Percentiles rank a stretch among this genome's conserved stretches.
These are phyloP conservation scores for Neria commutata DNA, from an alignment of 2,888 invertebrate species.

Conservation along the genomic window DNA sequence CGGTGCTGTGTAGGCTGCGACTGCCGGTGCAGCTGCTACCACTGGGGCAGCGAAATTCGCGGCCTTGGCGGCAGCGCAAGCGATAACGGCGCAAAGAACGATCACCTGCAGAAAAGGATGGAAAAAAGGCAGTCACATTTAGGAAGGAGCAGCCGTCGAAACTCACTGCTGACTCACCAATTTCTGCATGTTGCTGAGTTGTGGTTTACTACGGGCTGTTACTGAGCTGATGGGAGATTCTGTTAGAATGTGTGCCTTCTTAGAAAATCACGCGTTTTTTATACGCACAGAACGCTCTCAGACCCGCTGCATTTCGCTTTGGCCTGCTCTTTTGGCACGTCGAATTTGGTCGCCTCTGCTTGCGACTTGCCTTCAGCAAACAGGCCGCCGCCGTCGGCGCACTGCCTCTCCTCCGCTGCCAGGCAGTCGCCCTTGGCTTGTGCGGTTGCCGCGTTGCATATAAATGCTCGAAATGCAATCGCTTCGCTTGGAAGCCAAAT, in stretches of 20 bases:
- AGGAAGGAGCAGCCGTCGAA: background rate
- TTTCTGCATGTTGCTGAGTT: background rate
- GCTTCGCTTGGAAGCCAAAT: no score
- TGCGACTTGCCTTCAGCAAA: background rate
- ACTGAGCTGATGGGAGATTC: background rate
- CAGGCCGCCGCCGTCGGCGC: background rate
- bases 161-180: no score
- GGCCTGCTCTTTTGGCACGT: background rate
- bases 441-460: background rate
- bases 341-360: background rate
- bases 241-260: background rate
- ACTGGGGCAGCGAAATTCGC: slow-evolving; percentile 5
- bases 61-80: slow-evolving; percentile 23
- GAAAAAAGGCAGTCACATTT: background rate
- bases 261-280: background rate
- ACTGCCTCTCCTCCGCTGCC: background rate
- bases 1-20: slow-evolving; percentile 15
- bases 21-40: slow-evolving; percentile 1
- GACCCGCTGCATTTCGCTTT: background rate
- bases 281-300: background rate
- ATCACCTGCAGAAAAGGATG: slow-evolving; percentile 21
- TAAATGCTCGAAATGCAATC: background rate
- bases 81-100: slow-evolving; percentile 29
- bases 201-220: background rate
- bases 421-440: background rate